These are phyloP conservation scores for Digitonthophagus gazella DNA, from an alignment of 2,888 invertebrate species.

Conservation along the genomic window DNA sequence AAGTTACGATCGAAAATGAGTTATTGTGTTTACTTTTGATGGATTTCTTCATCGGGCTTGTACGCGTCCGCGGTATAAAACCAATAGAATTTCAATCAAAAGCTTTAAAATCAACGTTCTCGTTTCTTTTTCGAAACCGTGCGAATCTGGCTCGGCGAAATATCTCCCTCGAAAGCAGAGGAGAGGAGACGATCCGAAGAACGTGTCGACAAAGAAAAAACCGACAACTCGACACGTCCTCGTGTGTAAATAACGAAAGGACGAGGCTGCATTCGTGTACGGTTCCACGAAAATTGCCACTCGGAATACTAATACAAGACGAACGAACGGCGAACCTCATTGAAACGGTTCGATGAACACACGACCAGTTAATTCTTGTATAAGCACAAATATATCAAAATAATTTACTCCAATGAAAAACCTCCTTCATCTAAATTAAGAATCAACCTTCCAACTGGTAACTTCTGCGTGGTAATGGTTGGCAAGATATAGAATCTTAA, in stretches of 20 bases:
- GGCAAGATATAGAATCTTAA: constrained; percentile 29
- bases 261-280: not conserved
- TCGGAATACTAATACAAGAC: not conserved
- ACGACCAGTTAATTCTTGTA: not conserved
- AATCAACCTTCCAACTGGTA: not conserved
- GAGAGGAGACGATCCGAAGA: constrained; percentile 8
- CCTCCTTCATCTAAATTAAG: not conserved
- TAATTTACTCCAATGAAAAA: not conserved
- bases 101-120: not conserved
- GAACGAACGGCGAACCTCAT: no score
- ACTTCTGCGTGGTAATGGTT: constrained; percentile 16
- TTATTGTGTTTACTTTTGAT: not conserved
- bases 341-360: not conserved
- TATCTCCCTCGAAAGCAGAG: not conserved
- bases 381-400: no score
- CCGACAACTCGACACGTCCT: constrained; percentile 13
- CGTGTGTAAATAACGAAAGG: constrained; percentile 13
- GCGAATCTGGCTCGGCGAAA: not conserved
- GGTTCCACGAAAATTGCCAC: constrained; percentile 9
- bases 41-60: not conserved
- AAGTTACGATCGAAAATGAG: not conserved
- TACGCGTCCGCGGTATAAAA: not conserved
- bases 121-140: not conserved
- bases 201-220: constrained; percentile 4
- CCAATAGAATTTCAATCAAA: not conserved